Evolutionary conservation across 2,797 vertebrate species (phyloP), one percentile per base, ranked within the genome.

Genomic region (Gila robusta): DNA sequence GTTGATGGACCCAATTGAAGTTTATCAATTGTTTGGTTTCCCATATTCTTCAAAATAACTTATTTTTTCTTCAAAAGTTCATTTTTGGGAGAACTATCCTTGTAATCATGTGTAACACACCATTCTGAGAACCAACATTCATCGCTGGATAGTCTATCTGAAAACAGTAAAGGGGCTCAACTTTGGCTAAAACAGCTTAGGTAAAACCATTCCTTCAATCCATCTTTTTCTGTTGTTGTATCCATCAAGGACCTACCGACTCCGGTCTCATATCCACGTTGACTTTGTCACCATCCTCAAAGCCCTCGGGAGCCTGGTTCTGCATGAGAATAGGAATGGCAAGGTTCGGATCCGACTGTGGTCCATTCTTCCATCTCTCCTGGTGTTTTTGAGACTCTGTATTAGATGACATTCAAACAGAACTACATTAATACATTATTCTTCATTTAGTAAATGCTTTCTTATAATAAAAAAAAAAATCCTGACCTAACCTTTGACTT

Each of bases 241-340:
- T 41, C 37, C 47, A 47, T 7, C 35, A 5, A n/a, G 21, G 26
- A 94, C 96, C 94, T 89, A 96, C 96, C 85, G 95, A 95, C 89
- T 96, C 95, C 6, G 96, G 96, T 12, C 96, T 92, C 23, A 97
- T 92, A 72, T 95, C 95, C 86, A 97, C 96, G 4, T 94, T 95
- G 5, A 97, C 32, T 0, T 78, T 93, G 49, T 96, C 95, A 59
- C 96, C 95, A 69, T 97, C 96, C 91, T 97, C 96, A 64, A 92
- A 96, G 5, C 96, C 96, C 0, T 93, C 86, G 0, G 96, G 96
- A 1, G 92, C 94, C 87, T 95, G 93, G 91, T 97, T 97, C 89
- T 96, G 96, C 95, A 96, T 95, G 79, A 97, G 89, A 88, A 97
- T 89, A 0, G 96, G 96, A 84, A 97, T 97, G 85, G 87, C 67